A percentile compares a stretch with the other conserved stretches of the same genome.
Evolutionary conservation across 1,140 invertebrate species (phyloP).

Genomic region (Carposina sasakii): DNA sequence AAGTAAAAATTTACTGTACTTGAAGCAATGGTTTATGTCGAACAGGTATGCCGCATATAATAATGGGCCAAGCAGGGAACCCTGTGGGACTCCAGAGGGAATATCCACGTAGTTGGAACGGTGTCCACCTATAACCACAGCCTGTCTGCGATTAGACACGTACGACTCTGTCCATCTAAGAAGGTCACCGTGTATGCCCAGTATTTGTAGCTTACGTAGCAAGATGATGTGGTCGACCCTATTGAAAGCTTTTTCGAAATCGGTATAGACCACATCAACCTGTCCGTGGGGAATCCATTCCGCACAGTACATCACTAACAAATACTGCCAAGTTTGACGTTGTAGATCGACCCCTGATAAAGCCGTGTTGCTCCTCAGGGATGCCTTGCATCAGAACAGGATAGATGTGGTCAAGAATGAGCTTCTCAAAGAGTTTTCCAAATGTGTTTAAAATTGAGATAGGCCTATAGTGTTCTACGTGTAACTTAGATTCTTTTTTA

Average conservation of each 20-base stretch:
- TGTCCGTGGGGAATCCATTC: constrained; percentile 17
- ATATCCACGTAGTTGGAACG: constrained; percentile 11
- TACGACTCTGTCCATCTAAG: constrained; percentile 22
- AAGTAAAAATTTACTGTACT: background rate
- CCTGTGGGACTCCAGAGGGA: constrained; percentile 16
- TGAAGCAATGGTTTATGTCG: background rate
- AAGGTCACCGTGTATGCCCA: constrained; percentile 11
- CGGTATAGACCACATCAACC: constrained; percentile 28
- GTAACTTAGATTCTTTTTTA: background rate
- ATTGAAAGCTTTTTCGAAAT: constrained; percentile 31
- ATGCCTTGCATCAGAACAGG: background rate
- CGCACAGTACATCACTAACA: constrained; percentile 7
- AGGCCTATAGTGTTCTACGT: background rate
- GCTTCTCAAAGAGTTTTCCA: background rate
- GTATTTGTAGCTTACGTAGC: background rate
- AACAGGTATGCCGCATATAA: constrained; percentile 3
- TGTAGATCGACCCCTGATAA: constrained; percentile 19
- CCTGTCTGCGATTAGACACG: constrained; percentile 16
- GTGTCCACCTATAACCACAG: background rate
- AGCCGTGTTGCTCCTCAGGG: constrained; percentile 25
- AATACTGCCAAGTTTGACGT: constrained; percentile 21
- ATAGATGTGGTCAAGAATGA: background rate
- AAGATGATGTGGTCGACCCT: constrained; percentile 12
- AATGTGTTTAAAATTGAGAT: background rate
- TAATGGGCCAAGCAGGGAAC: no score